These are phyloP conservation scores for Chaitophorus viminalis DNA, from an alignment of 2,888 invertebrate genomes.

Conservation along the genomic window DNA sequence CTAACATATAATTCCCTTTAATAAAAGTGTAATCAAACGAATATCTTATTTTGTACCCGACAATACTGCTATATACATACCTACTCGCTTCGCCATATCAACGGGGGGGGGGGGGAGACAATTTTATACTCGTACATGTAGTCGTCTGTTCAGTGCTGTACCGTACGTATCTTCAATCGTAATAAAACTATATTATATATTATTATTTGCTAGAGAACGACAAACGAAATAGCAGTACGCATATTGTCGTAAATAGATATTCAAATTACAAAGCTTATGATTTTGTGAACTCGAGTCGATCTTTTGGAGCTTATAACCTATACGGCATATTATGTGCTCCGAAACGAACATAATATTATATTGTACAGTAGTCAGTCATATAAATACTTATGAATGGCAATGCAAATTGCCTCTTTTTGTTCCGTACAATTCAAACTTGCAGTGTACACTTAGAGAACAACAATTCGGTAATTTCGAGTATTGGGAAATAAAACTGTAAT, in stretches of 20 bases:
- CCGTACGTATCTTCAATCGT: not conserved
- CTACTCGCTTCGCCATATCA: not conserved
- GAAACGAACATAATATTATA: not conserved
- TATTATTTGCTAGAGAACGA: not conserved
- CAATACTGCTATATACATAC: not conserved
- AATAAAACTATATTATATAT: not conserved
- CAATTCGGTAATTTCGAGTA: too few relatives aligned
- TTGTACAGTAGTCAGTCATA: not conserved
- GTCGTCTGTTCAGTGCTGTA: not conserved
- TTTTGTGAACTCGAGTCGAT: not conserved
- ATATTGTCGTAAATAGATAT: not conserved
- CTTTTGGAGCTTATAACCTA: not conserved
- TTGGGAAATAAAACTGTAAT: too few relatives aligned
- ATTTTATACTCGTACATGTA: not conserved
- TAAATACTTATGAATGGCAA: not conserved
- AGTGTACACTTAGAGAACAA: too few relatives aligned
- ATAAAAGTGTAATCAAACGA: not conserved
- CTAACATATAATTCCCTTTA: not conserved
- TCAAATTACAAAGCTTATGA: not conserved
- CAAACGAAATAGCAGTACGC: not conserved
- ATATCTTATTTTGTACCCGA: not conserved
- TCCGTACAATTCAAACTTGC: too few relatives aligned
- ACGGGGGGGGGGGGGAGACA: not conserved
- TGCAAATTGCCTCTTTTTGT: too few relatives aligned
- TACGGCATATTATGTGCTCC: not conserved